Evolutionary conservation across 2,797 vertebrate genomes (phyloP).

Genomic region (Distichodus sexfasciatus): DNA sequence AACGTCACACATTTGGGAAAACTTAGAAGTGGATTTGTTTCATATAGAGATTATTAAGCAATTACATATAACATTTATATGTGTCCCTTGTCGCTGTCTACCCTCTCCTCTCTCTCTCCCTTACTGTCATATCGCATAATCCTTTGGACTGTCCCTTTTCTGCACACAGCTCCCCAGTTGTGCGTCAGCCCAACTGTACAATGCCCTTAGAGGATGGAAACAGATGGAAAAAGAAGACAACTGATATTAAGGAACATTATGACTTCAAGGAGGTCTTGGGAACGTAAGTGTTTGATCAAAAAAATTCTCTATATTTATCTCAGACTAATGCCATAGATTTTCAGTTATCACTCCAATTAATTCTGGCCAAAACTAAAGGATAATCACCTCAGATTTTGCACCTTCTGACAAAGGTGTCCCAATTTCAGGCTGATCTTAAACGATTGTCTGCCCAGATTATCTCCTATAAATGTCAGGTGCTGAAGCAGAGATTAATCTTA

Average conservation of each 20-base stretch:
- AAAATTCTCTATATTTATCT: neutral
- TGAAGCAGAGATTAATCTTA: no score
- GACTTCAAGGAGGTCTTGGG: constrained; percentile 83
- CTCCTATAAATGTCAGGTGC: no score
- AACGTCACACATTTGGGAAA: no score
- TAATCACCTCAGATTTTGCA: no score
- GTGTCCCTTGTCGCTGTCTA: neutral
- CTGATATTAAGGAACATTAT: constrained; percentile 80
- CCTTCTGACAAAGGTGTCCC: no score
- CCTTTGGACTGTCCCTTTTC: constrained; percentile 27
- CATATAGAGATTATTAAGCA: no score
- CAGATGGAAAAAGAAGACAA: constrained; percentile 82
- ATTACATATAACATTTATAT: neutral
- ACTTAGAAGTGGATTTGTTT: no score
- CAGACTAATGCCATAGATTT: no score
- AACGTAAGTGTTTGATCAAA: constrained; percentile 68
- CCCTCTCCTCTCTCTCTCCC: neutral
- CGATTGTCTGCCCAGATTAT: no score
- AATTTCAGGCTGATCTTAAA: no score
- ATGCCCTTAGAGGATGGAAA: constrained; percentile 82
- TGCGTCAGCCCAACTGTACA: constrained; percentile 63
- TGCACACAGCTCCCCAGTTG: constrained; percentile 63
- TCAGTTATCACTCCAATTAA: neutral
- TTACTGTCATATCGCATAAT: neutral
- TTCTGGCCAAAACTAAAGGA: neutral